phyloP scores from a whole-genome alignment of 92 coral and sea anemone genomes.

The Hydrozoanthus gracilis region DNA sequence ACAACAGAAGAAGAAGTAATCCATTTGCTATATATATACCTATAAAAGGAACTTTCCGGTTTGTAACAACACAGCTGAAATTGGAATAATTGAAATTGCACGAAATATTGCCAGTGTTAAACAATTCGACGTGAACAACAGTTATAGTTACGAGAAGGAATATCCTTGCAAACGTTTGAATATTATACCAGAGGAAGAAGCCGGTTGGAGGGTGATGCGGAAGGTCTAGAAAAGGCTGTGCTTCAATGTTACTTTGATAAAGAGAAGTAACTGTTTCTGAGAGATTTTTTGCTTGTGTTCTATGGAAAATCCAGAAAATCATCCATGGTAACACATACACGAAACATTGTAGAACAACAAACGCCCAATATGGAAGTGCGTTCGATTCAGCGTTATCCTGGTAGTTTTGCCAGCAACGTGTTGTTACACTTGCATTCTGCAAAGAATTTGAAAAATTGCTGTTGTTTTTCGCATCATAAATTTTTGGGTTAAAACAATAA shows the following conservation, averaged over 20 bases:
- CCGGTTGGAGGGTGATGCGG: background rate
- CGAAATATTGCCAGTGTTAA: slow-evolving; percentile 9
- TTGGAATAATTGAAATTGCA: background rate
- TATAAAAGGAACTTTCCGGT: background rate
- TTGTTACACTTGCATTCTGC: slow-evolving; percentile 1
- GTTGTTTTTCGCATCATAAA: no score
- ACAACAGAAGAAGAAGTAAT: background rate
- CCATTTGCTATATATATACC: slow-evolving; percentile 19
- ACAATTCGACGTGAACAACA: background rate
- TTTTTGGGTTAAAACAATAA: no score
- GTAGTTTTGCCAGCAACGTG: slow-evolving; percentile 12
- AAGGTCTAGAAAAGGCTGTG: background rate
- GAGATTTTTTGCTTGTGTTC: slow-evolving; percentile 1
- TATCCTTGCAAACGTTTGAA: background rate
- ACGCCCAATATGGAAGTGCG: background rate
- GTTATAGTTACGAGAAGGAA: background rate
- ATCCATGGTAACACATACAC: slow-evolving; percentile 8
- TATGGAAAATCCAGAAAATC: slow-evolving; percentile 24
- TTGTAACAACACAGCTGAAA: background rate
- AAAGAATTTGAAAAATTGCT: background rate
- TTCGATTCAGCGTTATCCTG: background rate
- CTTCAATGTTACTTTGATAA: background rate
- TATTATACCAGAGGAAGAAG: slow-evolving; percentile 21
- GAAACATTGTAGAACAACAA: slow-evolving; percentile 15
- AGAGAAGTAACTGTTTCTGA: slow-evolving; percentile 1